Evolutionary conservation across 2,888 invertebrate species (phyloP), one percentile per base, ranked within the genome.

Genomic region (Tuta absoluta): DNA sequence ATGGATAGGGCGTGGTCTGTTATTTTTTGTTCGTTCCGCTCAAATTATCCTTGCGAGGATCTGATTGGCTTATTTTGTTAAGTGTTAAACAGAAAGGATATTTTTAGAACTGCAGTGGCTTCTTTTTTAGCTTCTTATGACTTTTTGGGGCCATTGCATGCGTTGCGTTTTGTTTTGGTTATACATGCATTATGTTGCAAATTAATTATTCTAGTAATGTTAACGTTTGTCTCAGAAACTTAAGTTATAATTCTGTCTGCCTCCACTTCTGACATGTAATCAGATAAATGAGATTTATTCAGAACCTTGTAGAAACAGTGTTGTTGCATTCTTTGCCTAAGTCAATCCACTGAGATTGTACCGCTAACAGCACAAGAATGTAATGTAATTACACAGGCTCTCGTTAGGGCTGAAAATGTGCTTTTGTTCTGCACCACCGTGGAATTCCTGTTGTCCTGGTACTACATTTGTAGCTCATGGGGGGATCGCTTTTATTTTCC

Each of bases 301-400:
- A 21, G 23, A 24, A 53, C 23, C 24, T 53, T 12, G 11, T 11
- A 24, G 56, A 10, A 56, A 56, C 33, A 33, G 33, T 56, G 28
- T 56, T 33, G 51, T 53, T 53, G 4, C 61, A 83, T 82, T 82
- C 75, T 69, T 74, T 68, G 73, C 75, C 71, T 76, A 77, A 80
- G 82, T 85, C 84, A 86, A 87, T 84, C 80, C 75, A 72, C 79
- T 71, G 84, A 82, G 87, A 89, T 88, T 87, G 84, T 85, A 81
- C 85, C 79, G 77, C 79, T 82, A 83, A 84, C 82, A 77, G 72
- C 76, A 73, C 76, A 82, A 83, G 85, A 87, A 85, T 84, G 81
- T 85, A 84, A 87, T 85, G 79, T 83, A 87, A 89, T 88, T 88
- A 85, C 82, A 80, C 69, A 73, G 71, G 76, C 71, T 74, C 82